Evolutionary conservation across 2,113 vertebrate species (phyloP).

Genomic region (Thunnus maccoyii): DNA sequence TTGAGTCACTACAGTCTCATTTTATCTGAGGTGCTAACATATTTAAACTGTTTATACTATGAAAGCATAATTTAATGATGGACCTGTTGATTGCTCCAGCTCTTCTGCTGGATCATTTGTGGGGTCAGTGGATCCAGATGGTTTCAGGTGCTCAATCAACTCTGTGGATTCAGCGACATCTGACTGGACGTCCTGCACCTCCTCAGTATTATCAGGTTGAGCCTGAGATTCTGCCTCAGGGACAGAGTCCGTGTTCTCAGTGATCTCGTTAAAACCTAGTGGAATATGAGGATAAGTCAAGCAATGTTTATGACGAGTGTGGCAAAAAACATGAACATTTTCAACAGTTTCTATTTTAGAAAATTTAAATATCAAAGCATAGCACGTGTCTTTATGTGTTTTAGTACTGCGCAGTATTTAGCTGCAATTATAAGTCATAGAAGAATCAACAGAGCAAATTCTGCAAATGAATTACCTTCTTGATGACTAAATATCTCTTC

Average conservation of each 20-base stretch:
- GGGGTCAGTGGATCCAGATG: conserved; percentile 20
- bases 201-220: background rate
- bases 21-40: background rate
- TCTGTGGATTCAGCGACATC: conserved; percentile 22
- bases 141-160: conserved; percentile 14
- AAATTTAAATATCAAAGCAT: background rate
- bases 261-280: conserved; percentile 44
- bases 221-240: conserved; percentile 29
- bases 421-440: background rate
- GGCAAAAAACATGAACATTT: background rate
- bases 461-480: conserved; percentile 48
- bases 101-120: conserved; percentile 35
- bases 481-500: conserved; percentile 15
- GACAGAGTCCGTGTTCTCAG: conserved; percentile 26
- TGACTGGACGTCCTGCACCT: conserved; percentile 16
- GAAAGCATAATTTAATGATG: background rate
- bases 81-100: conserved; percentile 76
- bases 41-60: background rate
- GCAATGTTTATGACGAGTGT: background rate
- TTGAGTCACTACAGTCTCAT: background rate
- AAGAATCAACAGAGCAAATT: background rate
- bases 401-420: background rate
- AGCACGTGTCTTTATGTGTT: background rate
- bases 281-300: background rate
- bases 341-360: background rate